phyloP scores from a whole-genome alignment of 1,140 invertebrate species.

The Galendromus occidentalis region DNA sequence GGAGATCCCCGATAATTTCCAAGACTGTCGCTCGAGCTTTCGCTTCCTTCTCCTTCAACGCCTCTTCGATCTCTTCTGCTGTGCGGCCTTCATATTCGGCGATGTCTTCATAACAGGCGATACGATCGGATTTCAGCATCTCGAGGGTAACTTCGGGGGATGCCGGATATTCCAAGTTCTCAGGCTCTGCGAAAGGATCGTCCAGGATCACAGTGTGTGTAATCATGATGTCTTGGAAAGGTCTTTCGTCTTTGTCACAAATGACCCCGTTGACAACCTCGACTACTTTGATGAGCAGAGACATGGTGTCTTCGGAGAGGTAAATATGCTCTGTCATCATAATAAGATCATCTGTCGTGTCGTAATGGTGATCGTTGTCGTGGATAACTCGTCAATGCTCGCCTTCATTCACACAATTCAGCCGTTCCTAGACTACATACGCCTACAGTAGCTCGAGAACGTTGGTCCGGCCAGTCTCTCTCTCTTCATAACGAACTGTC shows the following conservation, averaged over 20 bases:
- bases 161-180: constrained; percentile 48
- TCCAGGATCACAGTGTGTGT: constrained; percentile 90
- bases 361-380: no score
- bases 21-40: constrained; percentile 88
- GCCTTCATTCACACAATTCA: no score
- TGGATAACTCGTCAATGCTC: no score
- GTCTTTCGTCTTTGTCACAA: constrained; percentile 69
- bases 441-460: no score
- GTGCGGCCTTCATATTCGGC: constrained; percentile 71
- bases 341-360: no score
- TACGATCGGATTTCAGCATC: constrained; percentile 53
- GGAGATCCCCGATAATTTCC: constrained; percentile 95
- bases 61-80: constrained; percentile 61
- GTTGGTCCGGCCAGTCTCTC: no score
- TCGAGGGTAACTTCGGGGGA: constrained; percentile 74
- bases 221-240: constrained; percentile 88
- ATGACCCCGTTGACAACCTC: constrained; percentile 77
- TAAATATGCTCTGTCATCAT: no score
- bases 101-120: constrained; percentile 81
- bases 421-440: no score
- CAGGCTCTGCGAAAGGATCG: constrained; percentile 83
- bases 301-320: no score
- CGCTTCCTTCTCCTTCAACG: constrained; percentile 73
- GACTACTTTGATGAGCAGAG: no score
- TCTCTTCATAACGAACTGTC: no score